A percentile compares a stretch with the other conserved stretches of the same genome.
Evolutionary conservation across 92 coral and sea anemone genomes (phyloP).

Genomic region (Siderastrea radians): DNA sequence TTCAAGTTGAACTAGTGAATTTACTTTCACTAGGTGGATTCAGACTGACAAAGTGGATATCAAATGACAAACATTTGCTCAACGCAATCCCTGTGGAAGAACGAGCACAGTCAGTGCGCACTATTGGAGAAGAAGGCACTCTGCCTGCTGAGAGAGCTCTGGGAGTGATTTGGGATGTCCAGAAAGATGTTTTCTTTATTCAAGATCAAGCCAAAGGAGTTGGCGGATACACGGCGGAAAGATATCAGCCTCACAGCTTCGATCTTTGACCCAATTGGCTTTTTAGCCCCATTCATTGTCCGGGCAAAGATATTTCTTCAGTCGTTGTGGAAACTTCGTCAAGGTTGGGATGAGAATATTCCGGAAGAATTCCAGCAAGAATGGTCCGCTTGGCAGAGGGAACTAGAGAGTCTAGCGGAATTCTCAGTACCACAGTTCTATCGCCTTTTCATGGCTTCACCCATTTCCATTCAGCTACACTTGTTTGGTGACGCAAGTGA

Average conservation of each 20-base stretch:
- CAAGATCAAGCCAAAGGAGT: conserved; percentile 29
- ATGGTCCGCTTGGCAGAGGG: conserved; percentile 22
- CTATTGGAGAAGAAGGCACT: conserved; percentile 14
- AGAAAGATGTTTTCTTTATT: conserved; percentile 2
- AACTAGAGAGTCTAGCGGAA: background rate
- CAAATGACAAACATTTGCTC: conserved; percentile 27
- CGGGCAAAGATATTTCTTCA: conserved; percentile 52
- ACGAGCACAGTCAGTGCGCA: conserved; percentile 39
- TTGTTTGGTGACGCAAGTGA: conserved; percentile 43
- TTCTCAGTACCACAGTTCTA: conserved; percentile 41
- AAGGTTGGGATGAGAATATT: conserved; percentile 53
- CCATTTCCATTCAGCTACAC: conserved; percentile 31
- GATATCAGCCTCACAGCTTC: conserved; percentile 21
- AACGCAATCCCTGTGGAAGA: conserved; percentile 12
- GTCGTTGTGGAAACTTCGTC: conserved; percentile 45
- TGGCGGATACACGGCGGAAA: conserved; percentile 21
- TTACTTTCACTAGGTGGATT: conserved; percentile 21
- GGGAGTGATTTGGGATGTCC: conserved; percentile 6
- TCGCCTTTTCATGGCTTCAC: conserved; percentile 11
- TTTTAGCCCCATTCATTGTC: conserved; percentile 46
- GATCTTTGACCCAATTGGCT: conserved; percentile 60
- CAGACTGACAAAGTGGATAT: conserved; percentile 55
- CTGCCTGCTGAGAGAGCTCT: conserved; percentile 53
- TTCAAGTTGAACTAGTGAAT: background rate
- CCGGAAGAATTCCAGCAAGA: conserved; percentile 33